Conservation (phyloP, 2,888 invertebrate genomes). For the Rhopalosiphum nymphaeae region DNA sequence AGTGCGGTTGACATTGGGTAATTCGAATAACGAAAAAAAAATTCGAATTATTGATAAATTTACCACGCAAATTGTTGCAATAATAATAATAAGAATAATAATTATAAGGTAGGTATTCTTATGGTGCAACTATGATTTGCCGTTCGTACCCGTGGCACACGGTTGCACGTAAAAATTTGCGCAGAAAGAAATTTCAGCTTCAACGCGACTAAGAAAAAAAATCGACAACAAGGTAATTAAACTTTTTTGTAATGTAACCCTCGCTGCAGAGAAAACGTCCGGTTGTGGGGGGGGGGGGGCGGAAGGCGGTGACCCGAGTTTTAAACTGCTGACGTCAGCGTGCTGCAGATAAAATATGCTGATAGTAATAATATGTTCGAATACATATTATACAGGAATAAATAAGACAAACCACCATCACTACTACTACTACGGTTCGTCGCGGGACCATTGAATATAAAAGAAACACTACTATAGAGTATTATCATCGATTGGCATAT, state of each 20-base stretch:
- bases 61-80: background rate
- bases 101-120: too few species aligned
- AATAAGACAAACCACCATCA: background rate
- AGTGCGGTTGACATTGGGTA: background rate
- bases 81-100: background rate
- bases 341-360: conserved; percentile 4
- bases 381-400: background rate
- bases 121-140: background rate
- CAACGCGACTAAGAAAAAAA: background rate
- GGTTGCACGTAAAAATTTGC: background rate
- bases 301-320: background rate
- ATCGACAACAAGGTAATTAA: background rate
- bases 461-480: background rate
- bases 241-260: background rate
- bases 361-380: background rate
- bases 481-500: background rate
- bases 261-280: background rate
- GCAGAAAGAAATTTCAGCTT: background rate
- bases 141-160: background rate
- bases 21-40: background rate
- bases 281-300: background rate
- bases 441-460: background rate
- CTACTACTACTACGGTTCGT: background rate
- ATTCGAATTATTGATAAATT: background rate
- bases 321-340: background rate